Evolutionary conservation across 2,113 vertebrate species (phyloP).

Genomic region (Octodon degus): DNA sequence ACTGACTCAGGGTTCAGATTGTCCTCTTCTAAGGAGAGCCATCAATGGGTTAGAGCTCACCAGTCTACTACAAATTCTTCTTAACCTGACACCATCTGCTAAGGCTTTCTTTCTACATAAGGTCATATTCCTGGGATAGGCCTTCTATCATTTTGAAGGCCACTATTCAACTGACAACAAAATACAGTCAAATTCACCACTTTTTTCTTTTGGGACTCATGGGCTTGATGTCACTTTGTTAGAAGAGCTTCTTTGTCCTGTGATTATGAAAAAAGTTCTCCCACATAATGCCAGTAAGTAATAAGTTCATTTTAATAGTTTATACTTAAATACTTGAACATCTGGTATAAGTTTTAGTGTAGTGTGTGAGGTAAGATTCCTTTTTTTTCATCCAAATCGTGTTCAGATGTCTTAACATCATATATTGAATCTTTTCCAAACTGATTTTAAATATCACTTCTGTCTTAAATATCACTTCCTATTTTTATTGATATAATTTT

Average conservation of each 20-base stretch:
- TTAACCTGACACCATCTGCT: neutral
- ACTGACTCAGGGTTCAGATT: neutral
- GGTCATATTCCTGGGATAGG: neutral
- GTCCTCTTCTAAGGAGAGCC: neutral
- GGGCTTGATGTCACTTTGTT: neutral
- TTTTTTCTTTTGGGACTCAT: neutral
- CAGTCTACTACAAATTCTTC: neutral
- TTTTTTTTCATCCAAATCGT: neutral
- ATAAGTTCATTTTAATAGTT: constrained; percentile 6
- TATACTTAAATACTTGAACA: constrained; percentile 7
- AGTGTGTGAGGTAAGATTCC: neutral
- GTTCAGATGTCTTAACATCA: neutral
- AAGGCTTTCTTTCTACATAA: neutral
- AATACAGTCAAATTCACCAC: neutral
- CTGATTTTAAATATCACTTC: constrained; percentile 7
- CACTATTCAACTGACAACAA: neutral
- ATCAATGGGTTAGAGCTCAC: neutral
- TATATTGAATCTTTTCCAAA: constrained; percentile 34
- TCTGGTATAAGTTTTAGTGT: neutral
- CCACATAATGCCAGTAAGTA: neutral
- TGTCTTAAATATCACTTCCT: constrained; percentile 1
- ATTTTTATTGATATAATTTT: constrained; percentile 48
- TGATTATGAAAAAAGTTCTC: neutral
- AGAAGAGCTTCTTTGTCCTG: neutral
- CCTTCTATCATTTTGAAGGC: neutral